A percentile compares a stretch with the other conserved stretches of the same genome.
Evolutionary conservation across 1,140 invertebrate genomes (phyloP).

Genomic region (Trachymyrmex cornetzi): DNA sequence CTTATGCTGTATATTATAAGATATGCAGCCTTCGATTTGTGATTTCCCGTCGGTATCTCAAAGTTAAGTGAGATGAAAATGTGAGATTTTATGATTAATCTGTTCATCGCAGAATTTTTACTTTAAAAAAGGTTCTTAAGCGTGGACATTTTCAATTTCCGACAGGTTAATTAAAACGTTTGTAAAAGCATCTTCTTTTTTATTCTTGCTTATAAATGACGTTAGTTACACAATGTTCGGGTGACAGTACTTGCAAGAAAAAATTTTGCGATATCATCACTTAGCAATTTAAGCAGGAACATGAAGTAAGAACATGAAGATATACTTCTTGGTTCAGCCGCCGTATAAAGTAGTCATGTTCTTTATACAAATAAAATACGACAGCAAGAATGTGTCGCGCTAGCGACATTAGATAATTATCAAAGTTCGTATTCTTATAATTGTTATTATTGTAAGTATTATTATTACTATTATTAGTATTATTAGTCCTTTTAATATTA

Average conservation of each 20-base stretch:
- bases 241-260: slow-evolving; percentile 19
- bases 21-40: slow-evolving; percentile 11
- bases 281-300: slow-evolving; percentile 27
- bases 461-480: slow-evolving; percentile 69
- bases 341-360: slow-evolving; percentile 65
- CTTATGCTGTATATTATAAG: slow-evolving; percentile 31
- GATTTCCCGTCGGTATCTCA: neutral
- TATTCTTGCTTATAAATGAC: slow-evolving; percentile 64
- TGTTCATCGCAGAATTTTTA: neutral
- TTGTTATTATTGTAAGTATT: slow-evolving; percentile 40
- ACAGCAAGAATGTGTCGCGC: slow-evolving; percentile 17
- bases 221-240: slow-evolving; percentile 28
- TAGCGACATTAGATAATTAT: slow-evolving; percentile 60
- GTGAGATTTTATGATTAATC: neutral
- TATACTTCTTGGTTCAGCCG: slow-evolving; percentile 63
- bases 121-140: neutral
- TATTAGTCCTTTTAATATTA: slow-evolving; percentile 58
- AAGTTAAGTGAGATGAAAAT: neutral
- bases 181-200: slow-evolving; percentile 58
- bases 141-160: neutral
- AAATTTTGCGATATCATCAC: slow-evolving; percentile 39
- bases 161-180: neutral
- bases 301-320: slow-evolving; percentile 25
- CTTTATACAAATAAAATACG: slow-evolving; percentile 67
- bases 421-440: slow-evolving; percentile 67